Evolutionary conservation across 2,113 vertebrate genomes (phyloP), one percentile per base, ranked within the genome.

Genomic region (Andinoacara biseriatus): DNA sequence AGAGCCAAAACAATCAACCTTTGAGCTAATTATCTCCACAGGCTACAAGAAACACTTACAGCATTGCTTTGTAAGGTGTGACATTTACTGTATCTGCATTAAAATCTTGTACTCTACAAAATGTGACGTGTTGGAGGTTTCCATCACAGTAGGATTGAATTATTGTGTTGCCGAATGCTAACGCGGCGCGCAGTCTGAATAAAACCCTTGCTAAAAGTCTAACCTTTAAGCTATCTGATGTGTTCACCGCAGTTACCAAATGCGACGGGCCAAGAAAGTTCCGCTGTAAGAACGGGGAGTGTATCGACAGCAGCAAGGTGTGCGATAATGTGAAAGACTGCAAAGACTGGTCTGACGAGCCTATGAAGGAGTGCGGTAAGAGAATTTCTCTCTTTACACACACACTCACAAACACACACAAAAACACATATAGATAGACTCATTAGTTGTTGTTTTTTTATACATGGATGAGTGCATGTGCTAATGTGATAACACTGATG

Each of bases 271-370:
- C 96, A 11, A 95, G 90, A 89, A 97, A 96, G 94, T 99, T 99
- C 94, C 96, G 96, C 95, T 99, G 98, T 95, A 97, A 96, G 94
- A 99, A 96, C 87, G 98, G 98, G 74, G 97, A 99, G 94, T 99
- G 98, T 92, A 97, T 99, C 80, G 97, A 98, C 94, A 95, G 95
- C 96, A 94, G 91, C 94, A 98, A 97, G 95, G 97, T 99, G 96
- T 99, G 98, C 81, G 97, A 99, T 94, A 95, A 95, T 46, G 95
- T 96, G 79, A 98, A 95, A 89, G 98, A 99, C 96, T 99, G 98
- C 96, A 96, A 96, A 88, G 98, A 99, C 94, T 97, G 97, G 97
- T 99, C 98, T 29, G 98, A 99, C 86, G 98, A 99, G 88, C 98
- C 97, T 76, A 92, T 95, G 91, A 98, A 97, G 94, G 97, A 98